A percentile compares a stretch with the other conserved stretches of the same genome.
Conservation (phyloP, 1,140 invertebrate species). For the Telenomus remus region DNA sequence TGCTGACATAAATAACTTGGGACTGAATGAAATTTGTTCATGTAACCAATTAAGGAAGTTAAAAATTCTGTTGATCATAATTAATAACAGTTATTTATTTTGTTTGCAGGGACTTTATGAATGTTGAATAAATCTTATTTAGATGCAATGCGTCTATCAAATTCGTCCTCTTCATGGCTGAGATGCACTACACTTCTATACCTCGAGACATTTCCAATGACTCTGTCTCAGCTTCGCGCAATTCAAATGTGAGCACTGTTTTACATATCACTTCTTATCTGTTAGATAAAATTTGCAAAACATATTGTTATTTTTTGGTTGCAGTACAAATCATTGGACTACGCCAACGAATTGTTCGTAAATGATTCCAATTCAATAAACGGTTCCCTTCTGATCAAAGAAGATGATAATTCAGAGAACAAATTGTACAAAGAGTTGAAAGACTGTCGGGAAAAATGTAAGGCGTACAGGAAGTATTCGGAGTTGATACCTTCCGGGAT, state of each 20-base stretch:
- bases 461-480: slow-evolving; percentile 67
- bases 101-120: slow-evolving; percentile 20
- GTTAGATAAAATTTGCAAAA: too few relatives aligned
- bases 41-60: neutral
- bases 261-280: too few relatives aligned
- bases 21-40: too few relatives aligned
- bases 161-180: slow-evolving; percentile 63
- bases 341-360: slow-evolving; percentile 60
- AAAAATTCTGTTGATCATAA: neutral
- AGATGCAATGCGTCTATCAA: slow-evolving; percentile 65
- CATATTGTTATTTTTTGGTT: too few relatives aligned
- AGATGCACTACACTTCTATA: slow-evolving; percentile 77
- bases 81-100: neutral
- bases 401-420: slow-evolving; percentile 59
- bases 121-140: slow-evolving; percentile 19
- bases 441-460: slow-evolving; percentile 66
- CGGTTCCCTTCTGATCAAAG: slow-evolving; percentile 61
- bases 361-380: slow-evolving; percentile 63
- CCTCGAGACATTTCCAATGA: slow-evolving; percentile 75
- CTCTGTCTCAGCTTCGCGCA: slow-evolving; percentile 71
- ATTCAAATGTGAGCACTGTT: slow-evolving; percentile 72
- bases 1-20: too few relatives aligned
- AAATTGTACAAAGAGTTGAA: slow-evolving; percentile 65
- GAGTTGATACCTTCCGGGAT: slow-evolving; percentile 63
- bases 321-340: slow-evolving; percentile 59